phyloP scores from a whole-genome alignment of 2,113 vertebrate genomes.

The Nannospalax galili region DNA sequence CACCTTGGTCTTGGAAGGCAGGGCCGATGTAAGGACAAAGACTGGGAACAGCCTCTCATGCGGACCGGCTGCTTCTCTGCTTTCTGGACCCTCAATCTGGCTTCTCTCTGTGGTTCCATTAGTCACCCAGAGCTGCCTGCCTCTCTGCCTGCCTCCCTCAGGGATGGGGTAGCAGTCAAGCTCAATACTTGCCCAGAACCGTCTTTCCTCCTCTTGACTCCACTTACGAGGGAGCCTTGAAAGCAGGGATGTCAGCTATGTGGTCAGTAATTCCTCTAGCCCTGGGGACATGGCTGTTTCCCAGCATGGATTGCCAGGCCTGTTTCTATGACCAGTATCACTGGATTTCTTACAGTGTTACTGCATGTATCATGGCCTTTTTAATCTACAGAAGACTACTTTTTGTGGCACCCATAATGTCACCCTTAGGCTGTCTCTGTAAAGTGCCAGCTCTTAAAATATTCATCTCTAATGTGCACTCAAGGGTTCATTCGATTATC shows the following conservation, averaged over 20 bases:
- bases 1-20: background rate
- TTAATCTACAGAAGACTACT: slow-evolving; percentile 46
- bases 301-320: background rate
- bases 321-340: background rate
- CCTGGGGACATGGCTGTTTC: background rate
- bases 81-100: background rate
- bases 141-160: background rate
- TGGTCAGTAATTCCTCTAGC: background rate
- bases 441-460: slow-evolving; percentile 80
- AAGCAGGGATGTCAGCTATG: background rate
- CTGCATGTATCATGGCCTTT: slow-evolving; percentile 50
- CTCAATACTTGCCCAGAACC: background rate
- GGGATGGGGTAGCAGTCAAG: background rate
- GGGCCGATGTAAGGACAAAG: background rate
- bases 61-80: background rate
- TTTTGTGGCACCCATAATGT: slow-evolving; percentile 60
- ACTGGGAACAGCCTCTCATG: background rate
- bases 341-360: slow-evolving; percentile 35
- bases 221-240: background rate
- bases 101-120: background rate
- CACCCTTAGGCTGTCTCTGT: slow-evolving; percentile 63
- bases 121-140: too few species aligned
- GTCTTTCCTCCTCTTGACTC: background rate
- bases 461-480: slow-evolving; percentile 76
- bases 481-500: slow-evolving; percentile 71